A percentile compares a stretch with the other conserved stretches of the same genome.
These are phyloP conservation scores for Empidonax traillii DNA, from an alignment of 2,113 vertebrate species.

Conservation along the genomic window DNA sequence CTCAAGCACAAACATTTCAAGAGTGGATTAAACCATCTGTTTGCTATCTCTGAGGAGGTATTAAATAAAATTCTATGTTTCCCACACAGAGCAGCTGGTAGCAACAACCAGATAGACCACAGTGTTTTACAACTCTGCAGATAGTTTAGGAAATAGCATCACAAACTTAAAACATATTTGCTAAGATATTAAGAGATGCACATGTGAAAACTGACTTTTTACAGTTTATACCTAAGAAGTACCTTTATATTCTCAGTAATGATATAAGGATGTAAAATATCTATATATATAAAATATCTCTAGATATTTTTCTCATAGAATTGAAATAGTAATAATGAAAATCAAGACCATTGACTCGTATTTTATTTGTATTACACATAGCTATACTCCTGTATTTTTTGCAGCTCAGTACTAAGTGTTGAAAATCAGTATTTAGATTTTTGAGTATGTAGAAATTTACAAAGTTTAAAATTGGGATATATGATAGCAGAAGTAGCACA, in stretches of 20 bases:
- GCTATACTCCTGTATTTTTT: neutral
- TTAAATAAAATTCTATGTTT: neutral
- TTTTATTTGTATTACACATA: neutral
- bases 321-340: neutral
- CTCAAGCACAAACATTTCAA: neutral
- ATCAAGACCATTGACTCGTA: neutral
- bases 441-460: neutral
- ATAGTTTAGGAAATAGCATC: neutral
- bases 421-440: neutral
- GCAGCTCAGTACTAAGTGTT: neutral
- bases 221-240: neutral
- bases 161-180: neutral
- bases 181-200: neutral
- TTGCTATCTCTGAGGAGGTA: neutral
- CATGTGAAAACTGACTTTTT: neutral
- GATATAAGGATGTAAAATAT: neutral
- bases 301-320: neutral
- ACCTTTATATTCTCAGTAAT: neutral
- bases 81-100: neutral
- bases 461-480: neutral
- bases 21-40: slow-evolving; percentile 23
- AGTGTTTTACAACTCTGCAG: neutral
- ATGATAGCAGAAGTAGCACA: neutral
- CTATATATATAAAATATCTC: neutral
- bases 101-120: neutral